Conservation (phyloP, 2,888 invertebrate species). For the Apotomis capreana region DNA sequence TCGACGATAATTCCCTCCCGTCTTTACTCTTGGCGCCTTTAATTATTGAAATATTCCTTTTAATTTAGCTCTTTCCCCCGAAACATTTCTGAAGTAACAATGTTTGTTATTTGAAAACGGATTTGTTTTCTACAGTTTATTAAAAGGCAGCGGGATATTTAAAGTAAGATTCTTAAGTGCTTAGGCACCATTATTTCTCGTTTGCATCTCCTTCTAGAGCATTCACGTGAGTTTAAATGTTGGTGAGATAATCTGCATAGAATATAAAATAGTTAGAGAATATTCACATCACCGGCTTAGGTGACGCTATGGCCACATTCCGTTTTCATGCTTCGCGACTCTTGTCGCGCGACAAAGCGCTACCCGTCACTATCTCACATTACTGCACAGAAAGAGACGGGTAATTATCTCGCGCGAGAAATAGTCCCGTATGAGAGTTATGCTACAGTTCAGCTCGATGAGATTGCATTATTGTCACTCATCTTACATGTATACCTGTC, state of each 20-base stretch:
- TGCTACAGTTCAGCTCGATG: no score
- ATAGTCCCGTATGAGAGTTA: no score
- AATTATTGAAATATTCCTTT: slow-evolving; percentile 65
- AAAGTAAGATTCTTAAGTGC: slow-evolving; percentile 30
- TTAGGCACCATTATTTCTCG: slow-evolving; percentile 31
- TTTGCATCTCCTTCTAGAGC: slow-evolving; percentile 18
- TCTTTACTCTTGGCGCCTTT: slow-evolving; percentile 53
- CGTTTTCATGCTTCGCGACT: no score
- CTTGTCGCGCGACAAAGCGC: no score
- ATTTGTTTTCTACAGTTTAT: slow-evolving; percentile 58
- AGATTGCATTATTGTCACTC: no score
- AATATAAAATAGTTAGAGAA: no score
- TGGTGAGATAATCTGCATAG: slow-evolving; percentile 1
- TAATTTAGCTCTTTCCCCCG: slow-evolving; percentile 57
- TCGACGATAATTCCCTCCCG: slow-evolving; percentile 50
- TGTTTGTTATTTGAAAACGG: slow-evolving; percentile 66
- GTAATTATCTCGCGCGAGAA: no score
- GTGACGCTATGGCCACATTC: no score
- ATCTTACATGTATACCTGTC: no score
- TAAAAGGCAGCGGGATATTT: slow-evolving; percentile 50
- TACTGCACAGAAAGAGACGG: no score
- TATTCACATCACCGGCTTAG: no score
- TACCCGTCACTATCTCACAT: no score
- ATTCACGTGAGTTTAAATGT: slow-evolving; percentile 21
- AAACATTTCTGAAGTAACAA: slow-evolving; percentile 58